Evolutionary conservation across 2,888 invertebrate species (phyloP).

Genomic region (Podabrus alpinus): DNA sequence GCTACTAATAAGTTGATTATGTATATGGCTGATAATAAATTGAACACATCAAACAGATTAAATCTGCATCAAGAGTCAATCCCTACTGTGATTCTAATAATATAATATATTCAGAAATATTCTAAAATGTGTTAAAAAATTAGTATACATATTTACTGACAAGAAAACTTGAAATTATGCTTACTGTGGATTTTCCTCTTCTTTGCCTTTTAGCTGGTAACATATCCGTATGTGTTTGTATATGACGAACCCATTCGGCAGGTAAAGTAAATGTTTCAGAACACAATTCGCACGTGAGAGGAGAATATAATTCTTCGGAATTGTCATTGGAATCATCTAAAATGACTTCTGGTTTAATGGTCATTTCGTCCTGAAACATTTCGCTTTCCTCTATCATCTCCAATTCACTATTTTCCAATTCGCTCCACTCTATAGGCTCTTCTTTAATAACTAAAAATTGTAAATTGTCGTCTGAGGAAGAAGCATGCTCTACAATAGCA

Average conservation of each 20-base stretch:
- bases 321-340: constrained; percentile 46
- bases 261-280: constrained; percentile 82
- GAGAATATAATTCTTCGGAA: constrained; percentile 70
- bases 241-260: constrained; percentile 82
- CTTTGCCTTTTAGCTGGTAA: constrained; percentile 62
- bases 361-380: constrained; percentile 70
- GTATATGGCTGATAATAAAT: too few relatives aligned
- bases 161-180: neutral
- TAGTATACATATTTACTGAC: neutral
- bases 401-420: constrained; percentile 63
- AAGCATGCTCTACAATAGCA: neutral
- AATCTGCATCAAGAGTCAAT: too few relatives aligned
- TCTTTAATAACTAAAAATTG: constrained; percentile 58
- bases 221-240: constrained; percentile 76
- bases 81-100: too few relatives aligned
- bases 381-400: constrained; percentile 64
- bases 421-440: constrained; percentile 76
- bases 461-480: constrained; percentile 36
- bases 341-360: constrained; percentile 66
- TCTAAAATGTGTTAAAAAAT: neutral
- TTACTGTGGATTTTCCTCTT: constrained; percentile 50
- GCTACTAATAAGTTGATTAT: too few relatives aligned
- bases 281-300: constrained; percentile 81
- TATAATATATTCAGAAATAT: too few relatives aligned
- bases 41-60: too few relatives aligned